Evolutionary conservation across 2,113 vertebrate genomes (phyloP), one percentile per base, ranked within the genome.

Genomic region (Edolisoma coerulescens): DNA sequence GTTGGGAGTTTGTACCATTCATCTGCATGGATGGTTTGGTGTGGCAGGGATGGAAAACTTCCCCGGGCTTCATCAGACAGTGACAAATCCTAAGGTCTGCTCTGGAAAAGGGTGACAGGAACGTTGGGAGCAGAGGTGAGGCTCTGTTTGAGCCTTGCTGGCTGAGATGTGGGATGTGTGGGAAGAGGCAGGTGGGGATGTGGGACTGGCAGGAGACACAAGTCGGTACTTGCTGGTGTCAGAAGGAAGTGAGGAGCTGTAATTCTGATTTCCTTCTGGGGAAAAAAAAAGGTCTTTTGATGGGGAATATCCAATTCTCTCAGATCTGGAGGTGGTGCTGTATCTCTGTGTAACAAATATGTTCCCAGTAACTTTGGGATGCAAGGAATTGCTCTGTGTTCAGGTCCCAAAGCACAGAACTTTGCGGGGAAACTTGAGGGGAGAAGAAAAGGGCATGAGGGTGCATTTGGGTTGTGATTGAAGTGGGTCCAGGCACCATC

Each of bases 391-490:
- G 57, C 27, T 52, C 23, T 4, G 5, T 10, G 2, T 35, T 70
- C 49, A 9, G 20, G 42, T 85, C 44, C 41, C 53, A 30, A 24
- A 85, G 44, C 76, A 28, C 52, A 60, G 70, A 79, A 53, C 65
- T 75, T 2, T 27, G 50, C 1, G 1, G 50, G 47, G 67, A 8
- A n/a, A 32, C 30, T 0, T 1, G 4, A 12, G 30, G 54, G 45
- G 12, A n/a, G 20, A 20, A 26, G 37, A 37, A 37, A 24, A 45
- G 26, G 5, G 13, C 42, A 8, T 3, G 5, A 39, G 19, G 9
- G 6, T 11, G 26, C 17, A 6, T 93, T 86, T 73, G 91, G 27
- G 35, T 24, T 85, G 54, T 2, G 4, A 28, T 2, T 74, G 56
- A 92, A 84, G 75, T 9, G 45, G 39, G 47, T 89, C 73, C 79